phyloP scores from a whole-genome alignment of 2,113 vertebrate genomes.

The Daboia siamensis region DNA sequence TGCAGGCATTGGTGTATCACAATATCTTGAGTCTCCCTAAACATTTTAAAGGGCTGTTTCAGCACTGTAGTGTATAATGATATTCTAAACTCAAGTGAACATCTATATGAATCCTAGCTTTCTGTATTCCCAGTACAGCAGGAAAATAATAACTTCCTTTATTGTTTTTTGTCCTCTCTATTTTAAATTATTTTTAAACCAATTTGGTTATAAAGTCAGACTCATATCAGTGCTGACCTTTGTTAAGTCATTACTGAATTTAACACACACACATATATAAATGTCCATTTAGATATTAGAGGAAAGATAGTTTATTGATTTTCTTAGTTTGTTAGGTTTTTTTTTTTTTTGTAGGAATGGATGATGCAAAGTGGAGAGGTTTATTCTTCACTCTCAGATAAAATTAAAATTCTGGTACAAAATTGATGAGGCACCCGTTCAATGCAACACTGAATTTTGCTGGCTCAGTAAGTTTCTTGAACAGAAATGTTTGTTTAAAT shows the following conservation, averaged over 20 bases:
- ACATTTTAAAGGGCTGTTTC: slow-evolving; percentile 41
- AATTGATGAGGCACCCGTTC: slow-evolving; percentile 15
- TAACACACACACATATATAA: slow-evolving; percentile 51
- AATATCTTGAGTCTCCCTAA: slow-evolving; percentile 54
- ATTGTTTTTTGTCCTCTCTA: neutral
- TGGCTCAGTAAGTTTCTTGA: slow-evolving; percentile 1
- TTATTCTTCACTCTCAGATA: slow-evolving; percentile 30
- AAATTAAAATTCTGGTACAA: slow-evolving; percentile 2
- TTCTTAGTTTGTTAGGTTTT: slow-evolving; percentile 48
- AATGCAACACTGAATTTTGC: slow-evolving; percentile 14
- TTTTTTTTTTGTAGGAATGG: slow-evolving; percentile 43
- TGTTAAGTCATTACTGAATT: slow-evolving; percentile 50
- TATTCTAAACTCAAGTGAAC: slow-evolving; percentile 40
- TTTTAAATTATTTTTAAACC: slow-evolving; percentile 42
- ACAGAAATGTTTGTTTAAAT: slow-evolving; percentile 14
- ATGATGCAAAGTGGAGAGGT: neutral
- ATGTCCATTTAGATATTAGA: slow-evolving; percentile 56
- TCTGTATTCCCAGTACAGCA: slow-evolving; percentile 35
- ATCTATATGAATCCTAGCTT: slow-evolving; percentile 56
- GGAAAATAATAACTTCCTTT: slow-evolving; percentile 23
- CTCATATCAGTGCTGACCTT: slow-evolving; percentile 64
- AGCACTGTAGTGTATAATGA: slow-evolving; percentile 41
- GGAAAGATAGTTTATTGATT: slow-evolving; percentile 57
- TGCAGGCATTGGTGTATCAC: slow-evolving; percentile 29
- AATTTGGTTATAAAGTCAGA: slow-evolving; percentile 55